Base-by-base conservation (phyloP, 2,888 invertebrate genomes). In the Lepas anatifera region DNA sequence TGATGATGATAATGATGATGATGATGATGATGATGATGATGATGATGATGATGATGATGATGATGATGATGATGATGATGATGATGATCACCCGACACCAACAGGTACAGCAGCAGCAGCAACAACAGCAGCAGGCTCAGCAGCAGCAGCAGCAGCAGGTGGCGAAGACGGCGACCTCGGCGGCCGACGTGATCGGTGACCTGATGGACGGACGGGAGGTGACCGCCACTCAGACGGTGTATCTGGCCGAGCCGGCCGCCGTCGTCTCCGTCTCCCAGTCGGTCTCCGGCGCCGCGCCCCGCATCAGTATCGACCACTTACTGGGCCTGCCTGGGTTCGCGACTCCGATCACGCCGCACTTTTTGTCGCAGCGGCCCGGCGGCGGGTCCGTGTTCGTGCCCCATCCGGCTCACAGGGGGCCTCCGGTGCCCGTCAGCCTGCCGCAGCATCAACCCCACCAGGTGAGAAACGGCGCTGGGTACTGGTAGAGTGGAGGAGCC, bases 241-340 rank as follows among this genome's bases (percentile, higher is more conserved):
- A 39, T 16, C 66, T 66, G 25, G n/a, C n/a, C n/a, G 66, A 66
- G 25, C 25, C 39, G 66, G 27, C 66, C n/a, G 25, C 37, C n/a
- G n/a, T n/a, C n/a, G n/a, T n/a, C n/a, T n/a, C n/a, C n/a, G n/a
- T n/a, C n/a, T n/a, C n/a, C n/a, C n/a, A n/a, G n/a, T n/a, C n/a
- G n/a, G 39, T n/a, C 39, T 16, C 18, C 39, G 66, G 25, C 25
- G 66, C 25, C 66, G 39, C 66, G 39, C 66, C 37, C 10, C 39
- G 66, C 13, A 41, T 66, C 39, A 39, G 66, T 27, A 41, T 66
- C 66, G 66, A 66, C 41, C 66, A 66, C 66, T 39, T 66, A 27
- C 66, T 66, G 13, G 39, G 39, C 10, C 66, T 66, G 66, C 66
- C 66, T 6, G 66, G 66, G 27, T 41, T 66, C 66, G 32, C 25